phyloP scores from a whole-genome alignment of 92 coral and sea anemone species.

The Zoanthus gigantus region DNA sequence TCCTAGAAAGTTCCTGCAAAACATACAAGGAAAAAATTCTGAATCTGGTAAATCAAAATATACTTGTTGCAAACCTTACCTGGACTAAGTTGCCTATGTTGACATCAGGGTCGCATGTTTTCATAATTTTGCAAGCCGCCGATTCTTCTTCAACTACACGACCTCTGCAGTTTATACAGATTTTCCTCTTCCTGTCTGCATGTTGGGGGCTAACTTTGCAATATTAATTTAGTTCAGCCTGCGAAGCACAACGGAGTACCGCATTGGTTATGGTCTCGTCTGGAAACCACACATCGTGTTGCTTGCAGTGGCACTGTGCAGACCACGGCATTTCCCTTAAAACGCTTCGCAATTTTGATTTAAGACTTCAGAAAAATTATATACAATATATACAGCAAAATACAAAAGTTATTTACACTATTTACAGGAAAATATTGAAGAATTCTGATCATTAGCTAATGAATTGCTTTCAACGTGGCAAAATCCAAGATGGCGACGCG shows the following conservation, averaged over 20 bases:
- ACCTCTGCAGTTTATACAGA: slow-evolving; percentile 11
- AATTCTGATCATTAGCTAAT: neutral
- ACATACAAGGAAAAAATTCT: slow-evolving; percentile 10
- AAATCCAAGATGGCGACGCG: slow-evolving; percentile 15
- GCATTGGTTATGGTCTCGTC: slow-evolving; percentile 3
- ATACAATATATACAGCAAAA: slow-evolving; percentile 36
- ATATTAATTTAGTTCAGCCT: neutral
- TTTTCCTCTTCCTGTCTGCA: slow-evolving; percentile 24
- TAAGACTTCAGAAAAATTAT: slow-evolving; percentile 12
- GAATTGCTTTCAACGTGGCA: neutral
- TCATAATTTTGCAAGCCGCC: slow-evolving; percentile 21
- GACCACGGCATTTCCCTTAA: slow-evolving; percentile 33
- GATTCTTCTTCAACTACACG: slow-evolving; percentile 21
- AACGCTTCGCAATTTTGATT: neutral
- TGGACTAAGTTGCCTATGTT: neutral
- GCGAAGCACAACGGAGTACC: slow-evolving; percentile 26
- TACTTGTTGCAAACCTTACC: slow-evolving; percentile 14
- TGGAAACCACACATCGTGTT: slow-evolving; percentile 37
- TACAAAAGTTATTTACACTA: slow-evolving; percentile 21
- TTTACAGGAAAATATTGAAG: slow-evolving; percentile 17
- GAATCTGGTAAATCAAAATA: neutral
- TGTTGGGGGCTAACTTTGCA: slow-evolving; percentile 25
- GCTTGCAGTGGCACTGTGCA: slow-evolving; percentile 30
- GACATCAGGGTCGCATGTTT: neutral
- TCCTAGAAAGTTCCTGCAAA: slow-evolving; percentile 12